These are phyloP conservation scores for Philaethria dido DNA, from an alignment of 2,888 invertebrate species.

Conservation along the genomic window DNA sequence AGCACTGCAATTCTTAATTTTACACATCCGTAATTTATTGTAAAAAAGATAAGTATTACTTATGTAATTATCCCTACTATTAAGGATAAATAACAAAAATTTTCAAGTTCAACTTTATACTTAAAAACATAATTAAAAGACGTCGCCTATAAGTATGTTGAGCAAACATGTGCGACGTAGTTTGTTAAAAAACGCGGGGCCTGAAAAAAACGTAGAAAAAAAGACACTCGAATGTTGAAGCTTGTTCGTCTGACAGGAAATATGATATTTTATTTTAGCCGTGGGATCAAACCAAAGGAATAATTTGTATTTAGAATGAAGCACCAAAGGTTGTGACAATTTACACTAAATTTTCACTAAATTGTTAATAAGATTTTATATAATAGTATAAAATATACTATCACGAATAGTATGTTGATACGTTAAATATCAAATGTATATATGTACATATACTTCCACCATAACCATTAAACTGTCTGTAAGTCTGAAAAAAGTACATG, in stretches of 20 bases:
- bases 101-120: slow-evolving; percentile 41
- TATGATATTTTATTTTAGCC: slow-evolving; percentile 84
- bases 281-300: slow-evolving; percentile 82
- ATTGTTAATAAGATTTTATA: slow-evolving; percentile 71
- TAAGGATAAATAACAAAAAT: neutral
- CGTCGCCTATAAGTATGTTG: slow-evolving; percentile 73
- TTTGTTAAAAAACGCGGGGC: slow-evolving; percentile 76
- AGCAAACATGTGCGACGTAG: slow-evolving; percentile 79
- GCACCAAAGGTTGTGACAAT: slow-evolving; percentile 69
- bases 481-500: neutral
- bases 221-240: slow-evolving; percentile 77
- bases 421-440: neutral
- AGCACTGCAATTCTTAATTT: too few species aligned
- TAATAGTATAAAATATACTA: slow-evolving; percentile 55
- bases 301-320: slow-evolving; percentile 79
- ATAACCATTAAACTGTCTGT: neutral
- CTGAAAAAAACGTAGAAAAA: slow-evolving; percentile 69
- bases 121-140: slow-evolving; percentile 51
- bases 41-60: too few species aligned
- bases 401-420: too few species aligned
- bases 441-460: neutral
- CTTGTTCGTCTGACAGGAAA: slow-evolving; percentile 80
- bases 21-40: too few species aligned
- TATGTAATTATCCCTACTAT: too few species aligned
- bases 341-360: too few species aligned